phyloP scores from a whole-genome alignment of 2,797 vertebrate species.

The Malacoraja senta region DNA sequence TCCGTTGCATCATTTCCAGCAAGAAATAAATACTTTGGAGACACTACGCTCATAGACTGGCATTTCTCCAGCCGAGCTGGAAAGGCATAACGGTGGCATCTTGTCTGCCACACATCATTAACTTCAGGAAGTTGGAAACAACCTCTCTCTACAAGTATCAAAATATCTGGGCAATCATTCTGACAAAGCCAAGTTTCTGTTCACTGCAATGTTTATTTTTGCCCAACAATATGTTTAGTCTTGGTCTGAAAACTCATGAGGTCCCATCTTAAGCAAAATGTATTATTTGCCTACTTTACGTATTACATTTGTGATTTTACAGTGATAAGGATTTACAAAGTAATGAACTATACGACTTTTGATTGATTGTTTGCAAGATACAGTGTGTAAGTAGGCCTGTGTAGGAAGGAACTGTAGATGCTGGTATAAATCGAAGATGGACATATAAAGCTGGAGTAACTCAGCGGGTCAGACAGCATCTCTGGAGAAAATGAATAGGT shows the following conservation, averaged over 20 bases:
- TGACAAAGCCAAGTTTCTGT: neutral
- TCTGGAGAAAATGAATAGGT: too few relatives aligned
- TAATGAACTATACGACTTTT: neutral
- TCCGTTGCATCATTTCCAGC: neutral
- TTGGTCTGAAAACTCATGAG: neutral
- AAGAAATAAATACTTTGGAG: neutral
- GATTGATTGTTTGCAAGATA: neutral
- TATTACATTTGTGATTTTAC: neutral
- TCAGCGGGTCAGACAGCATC: too few relatives aligned
- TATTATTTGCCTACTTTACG: neutral
- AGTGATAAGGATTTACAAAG: neutral
- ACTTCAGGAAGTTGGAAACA: constrained; percentile 31
- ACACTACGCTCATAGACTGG: neutral
- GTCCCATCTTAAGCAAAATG: neutral
- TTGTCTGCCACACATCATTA: constrained; percentile 20
- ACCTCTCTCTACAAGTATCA: neutral
- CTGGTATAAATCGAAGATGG: too few relatives aligned
- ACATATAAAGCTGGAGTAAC: too few relatives aligned
- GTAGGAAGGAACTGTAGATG: too few relatives aligned
- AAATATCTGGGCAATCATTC: neutral
- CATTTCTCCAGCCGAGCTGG: neutral
- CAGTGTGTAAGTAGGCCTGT: too few relatives aligned
- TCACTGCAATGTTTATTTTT: neutral
- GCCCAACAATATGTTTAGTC: neutral
- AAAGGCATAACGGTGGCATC: neutral